Evolutionary conservation across 2,888 invertebrate species (phyloP).

Genomic region (Mermis nigrescens): DNA sequence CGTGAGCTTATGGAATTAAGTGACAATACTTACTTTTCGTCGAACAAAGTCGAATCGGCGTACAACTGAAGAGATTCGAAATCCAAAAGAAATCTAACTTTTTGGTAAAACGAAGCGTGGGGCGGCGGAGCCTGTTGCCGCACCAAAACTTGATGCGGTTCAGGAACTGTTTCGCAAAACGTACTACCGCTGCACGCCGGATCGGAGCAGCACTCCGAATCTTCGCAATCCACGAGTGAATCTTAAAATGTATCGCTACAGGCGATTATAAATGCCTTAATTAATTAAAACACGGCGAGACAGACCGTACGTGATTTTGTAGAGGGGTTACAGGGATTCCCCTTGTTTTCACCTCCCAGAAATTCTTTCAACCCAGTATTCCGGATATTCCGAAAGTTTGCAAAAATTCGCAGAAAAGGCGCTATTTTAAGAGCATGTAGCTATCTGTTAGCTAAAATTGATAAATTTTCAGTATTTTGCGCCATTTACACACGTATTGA

Average conservation of each 20-base stretch:
- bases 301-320: too few species aligned
- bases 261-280: too few species aligned
- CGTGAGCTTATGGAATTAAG: too few species aligned
- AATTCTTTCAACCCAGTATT: too few species aligned
- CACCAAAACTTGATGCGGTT: conserved; percentile 83
- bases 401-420: too few species aligned
- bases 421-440: too few species aligned
- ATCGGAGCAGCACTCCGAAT: conserved; percentile 72
- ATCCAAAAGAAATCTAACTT: conserved; percentile 91
- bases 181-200: conserved; percentile 47
- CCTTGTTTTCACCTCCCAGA: too few species aligned
- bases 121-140: conserved; percentile 87
- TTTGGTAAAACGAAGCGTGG: conserved; percentile 87
- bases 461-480: too few species aligned
- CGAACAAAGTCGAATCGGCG: conserved; percentile 88
- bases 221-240: conserved; percentile 92
- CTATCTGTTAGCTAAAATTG: too few species aligned
- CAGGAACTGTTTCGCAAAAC: conserved; percentile 84
- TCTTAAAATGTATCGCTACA: conserved; percentile 46
- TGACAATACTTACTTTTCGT: conserved; percentile 80
- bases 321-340: too few species aligned
- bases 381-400: too few species aligned
- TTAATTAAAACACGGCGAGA: background rate
- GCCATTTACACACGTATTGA: too few species aligned
- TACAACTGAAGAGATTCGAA: conserved; percentile 96